A percentile compares a stretch with the other conserved stretches of the same genome.
These are phyloP conservation scores for Rhodinocichla rosea DNA, from an alignment of 2,113 vertebrate species.

Conservation along the genomic window DNA sequence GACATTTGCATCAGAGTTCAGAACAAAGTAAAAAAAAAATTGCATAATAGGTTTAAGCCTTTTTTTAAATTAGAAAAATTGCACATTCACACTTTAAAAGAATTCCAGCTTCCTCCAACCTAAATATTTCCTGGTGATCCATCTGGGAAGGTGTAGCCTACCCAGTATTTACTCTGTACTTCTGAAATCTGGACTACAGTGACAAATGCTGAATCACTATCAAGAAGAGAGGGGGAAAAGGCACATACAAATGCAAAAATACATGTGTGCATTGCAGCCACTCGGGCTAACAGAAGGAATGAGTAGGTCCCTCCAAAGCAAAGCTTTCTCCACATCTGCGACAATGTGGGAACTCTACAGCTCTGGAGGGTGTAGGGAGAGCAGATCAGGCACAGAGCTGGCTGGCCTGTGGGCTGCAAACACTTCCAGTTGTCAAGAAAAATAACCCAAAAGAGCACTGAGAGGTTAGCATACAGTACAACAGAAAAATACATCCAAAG, in stretches of 20 bases:
- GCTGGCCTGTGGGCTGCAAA: background rate
- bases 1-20: background rate
- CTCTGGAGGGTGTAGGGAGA: background rate
- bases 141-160: background rate
- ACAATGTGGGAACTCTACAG: background rate
- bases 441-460: background rate
- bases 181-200: background rate
- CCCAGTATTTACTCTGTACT: background rate
- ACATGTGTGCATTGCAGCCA: background rate
- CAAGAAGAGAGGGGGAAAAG: background rate
- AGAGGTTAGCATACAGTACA: background rate
- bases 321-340: background rate
- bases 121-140: background rate
- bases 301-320: background rate
- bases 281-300: background rate
- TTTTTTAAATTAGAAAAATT: slow-evolving; percentile 23
- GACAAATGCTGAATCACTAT: background rate
- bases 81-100: background rate
- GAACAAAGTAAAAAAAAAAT: background rate
- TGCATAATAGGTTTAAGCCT: slow-evolving; percentile 39
- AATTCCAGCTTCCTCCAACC: background rate
- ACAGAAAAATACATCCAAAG: background rate
- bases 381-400: background rate
- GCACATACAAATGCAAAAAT: background rate
- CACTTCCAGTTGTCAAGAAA: background rate